These are phyloP conservation scores for Sialia sialis DNA, from an alignment of 2,113 vertebrate species.

Conservation along the genomic window DNA sequence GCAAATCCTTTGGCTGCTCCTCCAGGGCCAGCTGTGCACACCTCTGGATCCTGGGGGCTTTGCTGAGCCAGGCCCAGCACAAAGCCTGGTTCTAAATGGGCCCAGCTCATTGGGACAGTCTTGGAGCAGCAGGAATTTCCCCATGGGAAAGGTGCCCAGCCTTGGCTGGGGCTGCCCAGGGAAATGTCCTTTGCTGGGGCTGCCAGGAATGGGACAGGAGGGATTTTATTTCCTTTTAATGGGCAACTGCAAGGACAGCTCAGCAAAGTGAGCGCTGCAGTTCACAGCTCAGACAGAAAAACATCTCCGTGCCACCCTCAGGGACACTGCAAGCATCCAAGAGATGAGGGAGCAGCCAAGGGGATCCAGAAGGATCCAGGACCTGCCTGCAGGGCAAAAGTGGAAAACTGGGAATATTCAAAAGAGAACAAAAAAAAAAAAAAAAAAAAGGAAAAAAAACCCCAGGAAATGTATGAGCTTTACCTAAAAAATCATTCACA, in stretches of 20 bases:
- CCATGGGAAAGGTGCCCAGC: neutral
- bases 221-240: neutral
- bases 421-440: fast-evolving
- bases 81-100: neutral
- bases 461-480: neutral
- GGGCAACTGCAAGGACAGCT: neutral
- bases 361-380: neutral
- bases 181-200: no score
- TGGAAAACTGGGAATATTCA: fast-evolving
- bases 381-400: neutral
- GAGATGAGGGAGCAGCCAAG: neutral
- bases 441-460: fast-evolving
- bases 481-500: neutral
- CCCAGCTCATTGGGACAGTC: neutral
- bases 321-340: fast-evolving
- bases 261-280: neutral
- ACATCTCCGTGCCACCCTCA: neutral
- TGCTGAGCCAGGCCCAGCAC: fast-evolving
- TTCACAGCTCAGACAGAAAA: neutral
- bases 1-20: no score
- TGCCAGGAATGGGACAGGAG: fast-evolving
- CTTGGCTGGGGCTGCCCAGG: neutral
- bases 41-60: neutral
- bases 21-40: neutral
- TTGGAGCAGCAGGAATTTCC: neutral